Evolutionary conservation across 2,888 invertebrate species (phyloP).

Genomic region (Drosophila siamana): DNA sequence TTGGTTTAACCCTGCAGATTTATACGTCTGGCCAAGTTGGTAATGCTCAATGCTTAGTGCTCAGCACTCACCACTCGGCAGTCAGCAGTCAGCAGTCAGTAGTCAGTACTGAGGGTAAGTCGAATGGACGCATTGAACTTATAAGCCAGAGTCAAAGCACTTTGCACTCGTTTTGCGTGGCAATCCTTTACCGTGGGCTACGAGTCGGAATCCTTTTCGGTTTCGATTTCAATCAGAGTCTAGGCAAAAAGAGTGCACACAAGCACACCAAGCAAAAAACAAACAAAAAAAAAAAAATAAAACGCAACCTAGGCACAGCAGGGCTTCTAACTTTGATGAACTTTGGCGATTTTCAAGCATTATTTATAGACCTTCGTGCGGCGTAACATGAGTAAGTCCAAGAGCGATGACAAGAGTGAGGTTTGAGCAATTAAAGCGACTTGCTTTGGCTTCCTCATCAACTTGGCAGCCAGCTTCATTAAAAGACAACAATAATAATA

Average conservation of each 20-base stretch:
- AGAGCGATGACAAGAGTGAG: constrained; percentile 10
- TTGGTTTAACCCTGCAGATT: constrained; percentile 16
- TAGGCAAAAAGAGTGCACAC: too few species aligned
- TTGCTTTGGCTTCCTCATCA: constrained; percentile 68
- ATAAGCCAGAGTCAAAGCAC: constrained; percentile 62
- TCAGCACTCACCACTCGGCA: too few species aligned
- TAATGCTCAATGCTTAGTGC: constrained; percentile 10
- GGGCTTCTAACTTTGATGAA: constrained; percentile 67
- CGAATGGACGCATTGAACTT: constrained; percentile 61
- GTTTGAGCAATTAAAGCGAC: constrained; percentile 64
- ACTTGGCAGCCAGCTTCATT: constrained; percentile 16
- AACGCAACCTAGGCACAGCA: constrained; percentile 37
- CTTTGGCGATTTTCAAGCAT: constrained; percentile 53
- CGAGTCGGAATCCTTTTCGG: constrained; percentile 62
- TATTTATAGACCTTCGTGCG: constrained; percentile 43
- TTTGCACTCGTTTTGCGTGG: constrained; percentile 41
- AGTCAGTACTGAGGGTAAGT: constrained; percentile 14
- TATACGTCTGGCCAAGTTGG: constrained; percentile 13
- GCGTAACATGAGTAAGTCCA: constrained; percentile 36
- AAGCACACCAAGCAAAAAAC: too few species aligned
- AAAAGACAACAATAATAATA: neutral
- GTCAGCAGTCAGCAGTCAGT: too few species aligned
- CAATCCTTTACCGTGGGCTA: constrained; percentile 44
- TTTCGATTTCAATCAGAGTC: constrained; percentile 74
- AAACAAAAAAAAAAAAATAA: too few species aligned